Base-by-base conservation (phyloP, 2,888 invertebrate genomes). In the Meta bourneti region DNA sequence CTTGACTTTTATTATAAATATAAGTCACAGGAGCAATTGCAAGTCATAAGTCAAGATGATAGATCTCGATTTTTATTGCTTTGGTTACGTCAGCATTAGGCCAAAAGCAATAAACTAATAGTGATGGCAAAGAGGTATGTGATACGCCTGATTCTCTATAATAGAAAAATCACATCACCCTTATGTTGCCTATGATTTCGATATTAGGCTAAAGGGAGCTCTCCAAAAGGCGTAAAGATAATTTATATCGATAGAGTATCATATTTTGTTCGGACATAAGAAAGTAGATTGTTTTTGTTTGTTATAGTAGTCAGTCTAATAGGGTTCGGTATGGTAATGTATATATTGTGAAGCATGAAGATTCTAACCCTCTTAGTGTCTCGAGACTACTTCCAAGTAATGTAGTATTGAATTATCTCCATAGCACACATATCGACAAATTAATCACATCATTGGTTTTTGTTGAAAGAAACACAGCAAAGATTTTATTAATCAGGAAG, bases 1-100 rank as follows among this genome's bases (percentile, higher is more conserved):
- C 83, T 19, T 51, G 20, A 54, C 74, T 84, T 84, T 84, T 74
- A 84, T 84, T 75, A 84, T 84, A 84, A 84, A 84, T 84, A 84
- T 16, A 20, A 52, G 51, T 52, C n/a, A 19, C n/a, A 61, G 84
- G 48, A 52, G 75, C 72, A 34, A 49, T 20, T 51, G 20, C 52
- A 51, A 72, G 71, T 71, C 84, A 54, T 54, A 75, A 54, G 54
- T 61, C 84, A 74, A 75, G 74, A 74, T 48, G 48, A 34, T 52
- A 80, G 20, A 54, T 52, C 34, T 48, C 75, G 16, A 74, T 74
- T 75, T 84, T 84, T 84, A 20, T 74, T 84, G 20, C 54, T 49
- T n/a, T 52, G 13, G 2, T 51, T 71, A 8, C 72, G 74, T 75
- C 84, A 49, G 51, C 74, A 84, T 54, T 75, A 75, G 61, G 74